Conservation (phyloP, 2,113 vertebrate species). For the Chamaetylas fuelleborni region DNA sequence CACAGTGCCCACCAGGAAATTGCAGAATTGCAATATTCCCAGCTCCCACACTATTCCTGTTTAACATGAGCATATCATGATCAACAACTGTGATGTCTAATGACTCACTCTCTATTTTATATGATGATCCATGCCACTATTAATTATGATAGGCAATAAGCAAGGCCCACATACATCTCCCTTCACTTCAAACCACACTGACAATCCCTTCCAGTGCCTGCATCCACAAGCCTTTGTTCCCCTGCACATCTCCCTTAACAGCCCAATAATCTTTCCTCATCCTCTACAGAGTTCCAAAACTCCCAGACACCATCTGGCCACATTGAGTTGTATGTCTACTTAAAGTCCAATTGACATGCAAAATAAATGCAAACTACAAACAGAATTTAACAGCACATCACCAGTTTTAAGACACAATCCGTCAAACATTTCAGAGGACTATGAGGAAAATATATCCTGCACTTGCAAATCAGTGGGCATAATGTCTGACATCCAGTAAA, state of each 20-base stretch:
- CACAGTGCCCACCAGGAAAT: not conserved
- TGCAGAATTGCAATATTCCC: not conserved
- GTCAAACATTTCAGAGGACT: conserved; percentile 52
- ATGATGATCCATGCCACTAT: not conserved
- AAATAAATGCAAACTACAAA: conserved; percentile 71
- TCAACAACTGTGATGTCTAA: not conserved
- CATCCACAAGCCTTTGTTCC: conserved; percentile 53
- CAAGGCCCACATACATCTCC: not conserved
- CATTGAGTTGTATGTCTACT: conserved; percentile 61
- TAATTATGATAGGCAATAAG: conserved; percentile 32
- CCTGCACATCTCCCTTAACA: conserved; percentile 39
- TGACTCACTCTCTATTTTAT: not conserved
- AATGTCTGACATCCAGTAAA: conserved; percentile 26
- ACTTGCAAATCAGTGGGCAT: conserved; percentile 37
- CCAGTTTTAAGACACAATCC: conserved; percentile 70
- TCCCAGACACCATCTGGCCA: conserved; percentile 72
- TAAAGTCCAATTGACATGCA: conserved; percentile 71
- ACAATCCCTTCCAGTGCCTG: not conserved
- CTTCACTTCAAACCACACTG: not conserved
- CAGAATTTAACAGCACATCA: conserved; percentile 66
- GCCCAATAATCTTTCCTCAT: conserved; percentile 57
- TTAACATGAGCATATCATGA: not conserved
- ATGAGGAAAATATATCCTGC: conserved; percentile 42
- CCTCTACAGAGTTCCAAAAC: conserved; percentile 62
- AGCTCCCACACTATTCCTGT: not conserved